Percentiles rank a stretch among this genome's conserved stretches.
phyloP scores from a whole-genome alignment of 1,140 invertebrate species.

The Papilio polyxenes region DNA sequence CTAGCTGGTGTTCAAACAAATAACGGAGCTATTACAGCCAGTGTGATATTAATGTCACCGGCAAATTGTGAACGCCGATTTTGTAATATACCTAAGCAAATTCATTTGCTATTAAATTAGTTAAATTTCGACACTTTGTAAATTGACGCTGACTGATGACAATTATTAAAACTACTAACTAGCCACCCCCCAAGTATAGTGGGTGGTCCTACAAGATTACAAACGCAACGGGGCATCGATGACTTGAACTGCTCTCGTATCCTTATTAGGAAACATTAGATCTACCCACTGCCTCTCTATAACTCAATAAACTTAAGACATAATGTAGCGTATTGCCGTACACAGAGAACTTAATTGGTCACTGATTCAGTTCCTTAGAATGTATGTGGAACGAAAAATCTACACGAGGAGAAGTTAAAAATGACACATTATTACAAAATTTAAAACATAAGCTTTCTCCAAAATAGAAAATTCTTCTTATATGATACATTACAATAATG shows the following conservation, averaged over 20 bases:
- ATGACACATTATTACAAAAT: neutral
- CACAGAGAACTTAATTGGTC: neutral
- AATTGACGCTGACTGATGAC: neutral
- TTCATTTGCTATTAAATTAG: neutral
- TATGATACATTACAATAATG: neutral
- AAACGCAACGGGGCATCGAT: neutral
- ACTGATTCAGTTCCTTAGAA: neutral
- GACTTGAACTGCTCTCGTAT: neutral
- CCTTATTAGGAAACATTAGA: neutral
- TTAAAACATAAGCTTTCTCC: neutral
- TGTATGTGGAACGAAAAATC: too few relatives aligned
- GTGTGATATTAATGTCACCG: neutral
- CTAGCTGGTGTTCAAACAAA: slow-evolving; percentile 7
- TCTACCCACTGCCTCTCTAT: neutral
- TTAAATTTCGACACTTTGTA: neutral
- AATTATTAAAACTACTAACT: neutral
- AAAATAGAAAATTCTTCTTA: slow-evolving; percentile 2
- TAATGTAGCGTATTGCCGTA: neutral
- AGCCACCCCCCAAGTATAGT: neutral
- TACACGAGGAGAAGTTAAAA: neutral
- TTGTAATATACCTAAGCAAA: neutral
- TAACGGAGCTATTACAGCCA: neutral
- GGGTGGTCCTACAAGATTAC: neutral
- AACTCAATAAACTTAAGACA: neutral
- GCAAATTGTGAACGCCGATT: neutral